A percentile compares a stretch with the other conserved stretches of the same genome.
Conservation (phyloP, 2,113 vertebrate genomes). For the Martes martes region DNA sequence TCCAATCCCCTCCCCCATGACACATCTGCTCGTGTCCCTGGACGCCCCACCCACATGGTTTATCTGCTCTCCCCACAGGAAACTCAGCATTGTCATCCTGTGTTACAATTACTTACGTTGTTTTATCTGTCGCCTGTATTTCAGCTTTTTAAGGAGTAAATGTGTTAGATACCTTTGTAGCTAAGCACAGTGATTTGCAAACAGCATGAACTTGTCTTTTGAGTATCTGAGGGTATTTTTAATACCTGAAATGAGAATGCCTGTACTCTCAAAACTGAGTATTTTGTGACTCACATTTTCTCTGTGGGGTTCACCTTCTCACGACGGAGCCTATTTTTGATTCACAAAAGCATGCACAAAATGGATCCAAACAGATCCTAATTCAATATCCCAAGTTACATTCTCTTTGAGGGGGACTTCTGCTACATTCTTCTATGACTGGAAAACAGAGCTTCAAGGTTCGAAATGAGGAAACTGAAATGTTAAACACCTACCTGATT, state of each 20-base stretch:
- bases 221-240: not conserved
- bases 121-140: not conserved
- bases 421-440: not conserved
- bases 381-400: not conserved
- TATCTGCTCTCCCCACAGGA: not conserved
- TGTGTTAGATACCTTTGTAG: not conserved
- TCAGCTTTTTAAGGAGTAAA: not conserved
- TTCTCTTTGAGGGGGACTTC: not conserved
- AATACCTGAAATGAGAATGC: not conserved
- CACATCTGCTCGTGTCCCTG: not conserved
- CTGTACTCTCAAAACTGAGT: rapidly evolving
- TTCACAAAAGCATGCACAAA: not conserved
- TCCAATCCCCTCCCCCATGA: not conserved
- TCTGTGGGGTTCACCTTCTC: not conserved
- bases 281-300: not conserved
- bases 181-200: not conserved
- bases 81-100: not conserved
- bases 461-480: not conserved
- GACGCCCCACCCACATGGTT: rapidly evolving
- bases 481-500: slow-evolving; percentile 88
- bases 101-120: not conserved
- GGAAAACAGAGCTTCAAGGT: not conserved
- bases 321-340: not conserved
- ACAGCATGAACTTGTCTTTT: not conserved
- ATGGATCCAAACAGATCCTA: not conserved